Evolutionary conservation across 1,140 invertebrate genomes (phyloP).

Genomic region (Bursaphelenchus mucronatus): DNA sequence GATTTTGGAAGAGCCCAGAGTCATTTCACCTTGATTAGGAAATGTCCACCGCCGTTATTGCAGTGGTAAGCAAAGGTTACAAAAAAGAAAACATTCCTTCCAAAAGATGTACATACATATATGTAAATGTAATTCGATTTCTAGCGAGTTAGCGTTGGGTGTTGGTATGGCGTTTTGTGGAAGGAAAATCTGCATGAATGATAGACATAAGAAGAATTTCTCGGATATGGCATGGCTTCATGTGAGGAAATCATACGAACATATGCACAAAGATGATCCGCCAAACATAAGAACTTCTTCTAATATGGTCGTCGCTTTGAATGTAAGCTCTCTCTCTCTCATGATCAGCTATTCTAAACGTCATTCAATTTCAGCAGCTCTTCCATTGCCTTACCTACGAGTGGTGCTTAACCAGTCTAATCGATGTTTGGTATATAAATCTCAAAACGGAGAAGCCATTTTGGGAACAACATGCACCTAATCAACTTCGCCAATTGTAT

Average conservation of each 20-base stretch:
- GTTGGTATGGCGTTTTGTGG: conserved; percentile 55
- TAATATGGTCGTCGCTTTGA: conserved; percentile 15
- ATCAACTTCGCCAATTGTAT: conserved; percentile 33
- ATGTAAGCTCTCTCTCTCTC: neutral
- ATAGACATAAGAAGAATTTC: conserved; percentile 46
- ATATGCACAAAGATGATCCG: conserved; percentile 27
- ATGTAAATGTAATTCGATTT: conserved; percentile 4
- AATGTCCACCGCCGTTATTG: conserved; percentile 48
- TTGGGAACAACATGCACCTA: conserved; percentile 39
- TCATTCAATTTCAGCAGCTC: conserved; percentile 26
- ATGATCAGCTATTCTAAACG: conserved; percentile 8
- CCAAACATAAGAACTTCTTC: conserved; percentile 16
- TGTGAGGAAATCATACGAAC: conserved; percentile 21
- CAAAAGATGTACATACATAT: too few relatives aligned
- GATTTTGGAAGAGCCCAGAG: conserved; percentile 43
- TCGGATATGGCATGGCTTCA: conserved; percentile 49
- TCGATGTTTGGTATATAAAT: conserved; percentile 48
- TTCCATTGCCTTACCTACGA: conserved; percentile 34
- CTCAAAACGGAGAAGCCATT: conserved; percentile 31
- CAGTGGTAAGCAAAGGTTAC: conserved; percentile 34
- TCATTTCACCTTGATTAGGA: conserved; percentile 56
- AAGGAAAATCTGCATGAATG: conserved; percentile 57
- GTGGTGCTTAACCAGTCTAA: conserved; percentile 46
- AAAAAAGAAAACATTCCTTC: neutral
- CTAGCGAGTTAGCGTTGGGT: conserved; percentile 52